Evolutionary conservation across 2,888 invertebrate species (phyloP), one percentile per base, ranked within the genome.

Genomic region (Ptilodon capucinus): DNA sequence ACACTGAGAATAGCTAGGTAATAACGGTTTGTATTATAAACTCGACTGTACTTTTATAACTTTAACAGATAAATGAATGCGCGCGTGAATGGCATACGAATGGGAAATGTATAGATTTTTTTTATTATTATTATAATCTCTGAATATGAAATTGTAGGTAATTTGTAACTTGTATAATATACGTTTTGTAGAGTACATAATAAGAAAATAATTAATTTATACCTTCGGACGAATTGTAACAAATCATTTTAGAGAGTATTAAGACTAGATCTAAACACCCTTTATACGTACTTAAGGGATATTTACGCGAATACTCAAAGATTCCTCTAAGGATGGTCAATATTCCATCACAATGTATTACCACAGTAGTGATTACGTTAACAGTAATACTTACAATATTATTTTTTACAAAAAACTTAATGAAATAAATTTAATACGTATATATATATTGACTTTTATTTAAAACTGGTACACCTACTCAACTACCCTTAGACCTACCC

Each of bases 321-420:
- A 66, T 68, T 65, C 68, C 71, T 69, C 48, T 70, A 64, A 63
- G 60, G 74, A 81, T 84, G 80, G 79, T 81, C 57, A 70, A 69
- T 74, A 75, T 74, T 81, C 81, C 86, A 89, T 89, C 90, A 88
- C 88, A 88, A 85, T 83, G 70, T 79, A 77, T 83, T 84, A 87
- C 88, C 86, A 84, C 84, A 68, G 76, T 86, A 86, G 83, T 79
- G 75, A 82, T 80, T 81, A 81, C 71, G 69, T 76, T 79, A 76
- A 81, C 77, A 80, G 76, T 81, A 79, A 83, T 81, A 25, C n/a
- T n/a, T n/a, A n/a, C 40, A 25, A 19, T 38, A 74, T 77, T 82
- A 79, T 86, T 81, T 85, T 82, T 79, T 83, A 84, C 76, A 84
- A 60, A 61, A 59, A 78, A 54, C 70, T 74, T 78, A 81, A 82